Conservation (phyloP, 2,797 vertebrate genomes). For the Hapalemur alaotrensis region DNA sequence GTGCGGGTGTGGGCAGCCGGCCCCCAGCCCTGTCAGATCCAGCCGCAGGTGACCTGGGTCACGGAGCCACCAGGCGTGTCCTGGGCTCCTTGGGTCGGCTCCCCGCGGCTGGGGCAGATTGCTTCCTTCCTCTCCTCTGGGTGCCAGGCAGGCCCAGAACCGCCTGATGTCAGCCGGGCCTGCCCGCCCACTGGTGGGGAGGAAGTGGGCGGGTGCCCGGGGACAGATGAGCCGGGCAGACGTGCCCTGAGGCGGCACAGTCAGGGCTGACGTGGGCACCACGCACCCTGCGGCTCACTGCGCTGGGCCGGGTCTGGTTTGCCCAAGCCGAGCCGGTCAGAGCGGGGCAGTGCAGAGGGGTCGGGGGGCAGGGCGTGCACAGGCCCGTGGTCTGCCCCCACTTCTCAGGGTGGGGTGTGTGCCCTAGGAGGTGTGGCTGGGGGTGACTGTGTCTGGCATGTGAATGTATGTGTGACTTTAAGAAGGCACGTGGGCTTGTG, state of each 20-base stretch:
- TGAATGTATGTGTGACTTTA: background rate
- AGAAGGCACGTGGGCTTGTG: background rate
- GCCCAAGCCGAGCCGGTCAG: background rate
- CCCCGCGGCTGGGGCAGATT: background rate
- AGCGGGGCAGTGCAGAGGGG: background rate
- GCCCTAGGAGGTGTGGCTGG: background rate
- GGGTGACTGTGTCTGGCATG: background rate
- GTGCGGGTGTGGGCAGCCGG: background rate
- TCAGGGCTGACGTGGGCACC: slow-evolving; percentile 43
- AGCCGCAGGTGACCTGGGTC: background rate
- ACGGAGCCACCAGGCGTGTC: background rate
- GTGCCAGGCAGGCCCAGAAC: slow-evolving; percentile 55
- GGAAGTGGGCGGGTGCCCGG: slow-evolving; percentile 60
- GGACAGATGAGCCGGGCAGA: slow-evolving; percentile 30
- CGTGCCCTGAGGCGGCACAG: slow-evolving; percentile 3
- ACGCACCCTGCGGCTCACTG: background rate
- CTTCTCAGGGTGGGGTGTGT: background rate
- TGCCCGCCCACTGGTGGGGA: slow-evolving; percentile 15
- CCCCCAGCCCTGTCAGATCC: background rate
- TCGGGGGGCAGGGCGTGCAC: background rate
- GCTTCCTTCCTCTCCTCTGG: slow-evolving; percentile 79
- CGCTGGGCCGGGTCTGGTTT: background rate
- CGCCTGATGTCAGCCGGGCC: slow-evolving; percentile 58
- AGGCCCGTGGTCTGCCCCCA: fast-evolving
- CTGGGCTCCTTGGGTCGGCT: background rate